Evolutionary conservation across 2,797 vertebrate species (phyloP).

Genomic region (Discoglossus pictus): DNA sequence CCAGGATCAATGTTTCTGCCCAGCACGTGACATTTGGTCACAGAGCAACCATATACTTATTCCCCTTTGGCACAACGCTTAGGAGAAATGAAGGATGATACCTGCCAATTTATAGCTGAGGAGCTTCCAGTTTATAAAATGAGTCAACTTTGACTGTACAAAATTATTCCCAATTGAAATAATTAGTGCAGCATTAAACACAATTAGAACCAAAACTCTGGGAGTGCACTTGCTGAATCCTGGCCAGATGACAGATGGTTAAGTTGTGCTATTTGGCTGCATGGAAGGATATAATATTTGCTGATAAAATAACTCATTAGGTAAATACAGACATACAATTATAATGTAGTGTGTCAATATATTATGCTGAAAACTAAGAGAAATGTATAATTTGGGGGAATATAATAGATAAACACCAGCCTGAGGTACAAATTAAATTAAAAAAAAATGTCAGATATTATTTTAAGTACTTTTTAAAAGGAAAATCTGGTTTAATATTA

Average conservation of each 20-base stretch:
- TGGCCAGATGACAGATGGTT: constrained; percentile 82
- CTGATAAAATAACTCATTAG: constrained; percentile 66
- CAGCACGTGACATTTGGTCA: constrained; percentile 96
- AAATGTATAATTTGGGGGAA: constrained; percentile 12
- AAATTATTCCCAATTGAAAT: constrained; percentile 98
- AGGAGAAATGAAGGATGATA: constrained; percentile 95
- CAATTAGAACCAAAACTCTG: constrained; percentile 87
- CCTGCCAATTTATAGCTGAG: constrained; percentile 92
- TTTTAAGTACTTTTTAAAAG: too few relatives aligned
- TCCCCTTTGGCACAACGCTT: constrained; percentile 82
- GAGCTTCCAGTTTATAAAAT: constrained; percentile 86
- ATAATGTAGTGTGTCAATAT: constrained; percentile 45
- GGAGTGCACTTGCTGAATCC: constrained; percentile 78
- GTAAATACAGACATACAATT: constrained; percentile 38
- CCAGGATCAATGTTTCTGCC: constrained; percentile 96
- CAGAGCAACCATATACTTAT: constrained; percentile 98
- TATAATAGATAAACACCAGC: constrained; percentile 9
- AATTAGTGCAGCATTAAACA: constrained; percentile 98
- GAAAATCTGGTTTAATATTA: too few relatives aligned
- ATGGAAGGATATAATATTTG: constrained; percentile 71
- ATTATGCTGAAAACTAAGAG: constrained; percentile 13
- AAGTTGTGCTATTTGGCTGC: constrained; percentile 76
- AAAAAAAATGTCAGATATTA: too few relatives aligned
- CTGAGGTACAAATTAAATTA: background rate
- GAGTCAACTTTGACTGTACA: constrained; percentile 91